Evolutionary conservation across 1,140 invertebrate species (phyloP).

Genomic region (Zaprionus camerounensis): DNA sequence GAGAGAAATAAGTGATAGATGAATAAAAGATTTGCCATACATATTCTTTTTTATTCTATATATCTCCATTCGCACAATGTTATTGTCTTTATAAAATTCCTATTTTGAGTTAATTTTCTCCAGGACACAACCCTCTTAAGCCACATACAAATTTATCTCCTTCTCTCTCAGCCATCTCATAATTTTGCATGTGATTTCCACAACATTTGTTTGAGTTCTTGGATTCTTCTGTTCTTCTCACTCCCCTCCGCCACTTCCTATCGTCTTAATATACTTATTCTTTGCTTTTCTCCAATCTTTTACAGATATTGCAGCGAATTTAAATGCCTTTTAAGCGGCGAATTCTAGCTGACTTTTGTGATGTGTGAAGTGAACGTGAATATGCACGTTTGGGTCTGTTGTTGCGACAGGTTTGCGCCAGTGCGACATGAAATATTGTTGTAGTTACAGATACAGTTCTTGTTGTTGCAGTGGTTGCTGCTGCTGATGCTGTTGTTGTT

Average conservation of each 20-base stretch:
- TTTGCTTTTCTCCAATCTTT: neutral
- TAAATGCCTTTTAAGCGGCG: neutral
- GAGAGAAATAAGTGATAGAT: no score
- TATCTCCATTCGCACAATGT: no score
- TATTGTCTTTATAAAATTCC: no score
- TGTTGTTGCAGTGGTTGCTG: neutral
- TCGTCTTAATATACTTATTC: neutral
- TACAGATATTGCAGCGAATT: neutral
- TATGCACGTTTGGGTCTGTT: neutral
- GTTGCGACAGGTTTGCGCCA: neutral
- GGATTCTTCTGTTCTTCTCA: no score
- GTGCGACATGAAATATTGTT: conserved; percentile 7
- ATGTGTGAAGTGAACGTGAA: neutral
- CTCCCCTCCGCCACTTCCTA: neutral
- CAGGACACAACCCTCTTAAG: no score
- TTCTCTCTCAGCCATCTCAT: no score
- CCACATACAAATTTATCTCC: no score
- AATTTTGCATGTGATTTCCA: no score
- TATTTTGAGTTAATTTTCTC: no score
- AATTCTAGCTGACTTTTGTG: neutral
- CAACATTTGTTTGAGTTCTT: no score
- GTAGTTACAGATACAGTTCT: neutral
- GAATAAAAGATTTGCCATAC: no score
- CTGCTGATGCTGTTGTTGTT: conserved; percentile 2
- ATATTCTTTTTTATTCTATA: no score